These are phyloP conservation scores for Diaphora mendica DNA, from an alignment of 2,888 invertebrate genomes.

Conservation along the genomic window DNA sequence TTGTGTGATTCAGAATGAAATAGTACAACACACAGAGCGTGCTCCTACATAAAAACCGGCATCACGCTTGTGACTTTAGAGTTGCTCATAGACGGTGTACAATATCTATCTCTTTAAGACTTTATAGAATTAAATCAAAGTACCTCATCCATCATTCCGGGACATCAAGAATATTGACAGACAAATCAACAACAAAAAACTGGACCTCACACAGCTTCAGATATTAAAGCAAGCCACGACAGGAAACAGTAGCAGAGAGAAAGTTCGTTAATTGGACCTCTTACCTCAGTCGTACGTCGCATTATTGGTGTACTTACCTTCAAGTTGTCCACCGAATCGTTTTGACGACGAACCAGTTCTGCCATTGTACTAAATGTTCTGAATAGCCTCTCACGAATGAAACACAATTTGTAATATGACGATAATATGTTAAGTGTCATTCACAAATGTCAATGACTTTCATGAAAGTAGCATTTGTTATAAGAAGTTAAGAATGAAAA, in stretches of 20 bases:
- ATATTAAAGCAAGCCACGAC: constrained; percentile 30
- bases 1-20: not conserved
- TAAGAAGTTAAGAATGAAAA: not conserved
- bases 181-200: constrained; percentile 21
- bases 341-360: constrained; percentile 13
- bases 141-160: constrained; percentile 11
- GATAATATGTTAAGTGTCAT: constrained; percentile 11
- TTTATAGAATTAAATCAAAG: not conserved
- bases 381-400: constrained; percentile 35
- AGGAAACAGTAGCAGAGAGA: constrained; percentile 45
- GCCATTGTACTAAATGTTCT: constrained; percentile 32
- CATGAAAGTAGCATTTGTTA: not conserved
- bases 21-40: too few species aligned
- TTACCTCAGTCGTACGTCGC: constrained; percentile 16
- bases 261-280: constrained; percentile 45
- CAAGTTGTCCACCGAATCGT: constrained; percentile 30
- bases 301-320: constrained; percentile 31
- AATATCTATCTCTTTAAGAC: not conserved
- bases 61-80: too few species aligned
- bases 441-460: constrained; percentile 12
- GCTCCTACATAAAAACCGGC: too few species aligned
- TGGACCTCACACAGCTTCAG: constrained; percentile 26
- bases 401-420: constrained; percentile 13
- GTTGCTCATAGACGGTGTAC: not conserved
- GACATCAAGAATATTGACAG: constrained; percentile 15